phyloP scores from a whole-genome alignment of 2,888 invertebrate genomes.

The Melanotus villosus region DNA sequence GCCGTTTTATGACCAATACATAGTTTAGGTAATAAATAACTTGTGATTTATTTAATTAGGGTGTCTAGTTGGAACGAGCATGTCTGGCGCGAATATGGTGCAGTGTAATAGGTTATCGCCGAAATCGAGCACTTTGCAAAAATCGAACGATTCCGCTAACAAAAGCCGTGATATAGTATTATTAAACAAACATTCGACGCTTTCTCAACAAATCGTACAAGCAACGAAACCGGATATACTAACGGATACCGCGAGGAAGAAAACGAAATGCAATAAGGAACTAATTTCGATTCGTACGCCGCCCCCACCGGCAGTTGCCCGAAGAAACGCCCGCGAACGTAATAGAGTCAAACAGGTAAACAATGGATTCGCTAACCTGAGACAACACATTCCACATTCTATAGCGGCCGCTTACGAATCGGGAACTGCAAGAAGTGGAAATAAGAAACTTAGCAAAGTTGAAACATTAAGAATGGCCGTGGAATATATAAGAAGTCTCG shows the following conservation, averaged over 20 bases:
- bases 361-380: slow-evolving; percentile 89
- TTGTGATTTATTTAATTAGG: neutral
- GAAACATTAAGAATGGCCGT: slow-evolving; percentile 93
- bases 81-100: neutral
- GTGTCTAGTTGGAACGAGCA: neutral
- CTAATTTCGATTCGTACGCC: slow-evolving; percentile 67
- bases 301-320: slow-evolving; percentile 86
- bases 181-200: slow-evolving; percentile 37
- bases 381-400: slow-evolving; percentile 89
- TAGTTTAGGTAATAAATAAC: neutral
- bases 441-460: slow-evolving; percentile 88
- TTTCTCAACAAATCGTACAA: neutral
- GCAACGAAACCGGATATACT: slow-evolving; percentile 57
- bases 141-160: slow-evolving; percentile 52
- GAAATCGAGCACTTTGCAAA: neutral
- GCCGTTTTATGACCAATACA: neutral
- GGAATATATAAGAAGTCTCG: slow-evolving; percentile 88
- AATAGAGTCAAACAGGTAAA: slow-evolving; percentile 95
- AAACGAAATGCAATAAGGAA: slow-evolving; percentile 53
- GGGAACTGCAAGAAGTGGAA: slow-evolving; percentile 76
- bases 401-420: slow-evolving; percentile 79
- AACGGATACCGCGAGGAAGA: slow-evolving; percentile 62
- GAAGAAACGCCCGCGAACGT: slow-evolving; percentile 92
- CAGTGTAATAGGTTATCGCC: neutral
- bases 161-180: neutral